These are phyloP conservation scores for Pelecanus crispus DNA, from an alignment of 2,113 vertebrate species.

Conservation along the genomic window DNA sequence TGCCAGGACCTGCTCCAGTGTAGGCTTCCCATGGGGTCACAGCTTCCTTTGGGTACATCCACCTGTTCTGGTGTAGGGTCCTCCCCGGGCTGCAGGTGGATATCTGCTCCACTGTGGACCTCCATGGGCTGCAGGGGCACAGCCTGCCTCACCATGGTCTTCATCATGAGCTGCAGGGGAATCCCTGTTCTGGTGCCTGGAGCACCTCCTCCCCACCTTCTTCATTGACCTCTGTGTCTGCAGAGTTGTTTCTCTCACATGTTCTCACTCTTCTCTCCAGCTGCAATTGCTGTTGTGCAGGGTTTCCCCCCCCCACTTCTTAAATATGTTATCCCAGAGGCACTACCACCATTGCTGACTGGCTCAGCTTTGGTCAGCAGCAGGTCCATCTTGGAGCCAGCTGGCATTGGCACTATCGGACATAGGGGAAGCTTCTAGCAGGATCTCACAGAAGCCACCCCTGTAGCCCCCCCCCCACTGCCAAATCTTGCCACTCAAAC, in stretches of 20 bases:
- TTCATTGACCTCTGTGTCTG: background rate
- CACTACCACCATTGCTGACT: no score
- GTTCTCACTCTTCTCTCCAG: no score
- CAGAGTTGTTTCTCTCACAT: background rate
- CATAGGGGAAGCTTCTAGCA: background rate
- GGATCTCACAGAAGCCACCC: background rate
- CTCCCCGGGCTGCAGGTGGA: background rate
- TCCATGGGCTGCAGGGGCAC: background rate
- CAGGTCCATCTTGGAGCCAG: no score
- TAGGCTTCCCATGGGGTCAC: background rate
- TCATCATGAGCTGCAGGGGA: background rate
- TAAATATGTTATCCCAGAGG: no score
- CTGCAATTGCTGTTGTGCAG: no score
- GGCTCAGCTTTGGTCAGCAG: no score
- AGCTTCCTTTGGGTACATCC: background rate
- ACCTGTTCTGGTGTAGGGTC: background rate
- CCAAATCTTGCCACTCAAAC: no score
- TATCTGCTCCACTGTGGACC: background rate
- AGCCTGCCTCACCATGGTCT: background rate
- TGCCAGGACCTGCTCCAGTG: no score
- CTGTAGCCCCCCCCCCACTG: no score
- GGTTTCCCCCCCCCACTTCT: no score
- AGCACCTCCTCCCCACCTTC: background rate
- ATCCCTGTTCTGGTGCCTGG: background rate
- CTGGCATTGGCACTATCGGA: background rate